Conservation (phyloP, 1,140 invertebrate species). For the Bombus impatiens region DNA sequence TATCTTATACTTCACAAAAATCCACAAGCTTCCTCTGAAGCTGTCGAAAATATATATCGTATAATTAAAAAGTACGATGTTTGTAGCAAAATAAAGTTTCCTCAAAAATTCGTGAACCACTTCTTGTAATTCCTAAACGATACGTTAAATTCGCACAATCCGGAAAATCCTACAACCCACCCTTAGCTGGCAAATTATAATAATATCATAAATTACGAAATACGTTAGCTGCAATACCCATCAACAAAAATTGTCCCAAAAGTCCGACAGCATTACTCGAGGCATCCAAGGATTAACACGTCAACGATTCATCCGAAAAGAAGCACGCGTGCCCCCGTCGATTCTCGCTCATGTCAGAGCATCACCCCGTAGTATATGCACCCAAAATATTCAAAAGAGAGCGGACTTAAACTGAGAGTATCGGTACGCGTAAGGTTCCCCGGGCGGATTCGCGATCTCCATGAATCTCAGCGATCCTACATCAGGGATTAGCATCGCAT, state of each 20-base stretch:
- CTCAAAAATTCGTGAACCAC: too few species aligned
- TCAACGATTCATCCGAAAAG: background rate
- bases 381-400: background rate
- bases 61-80: too few species aligned
- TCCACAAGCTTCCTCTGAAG: too few species aligned
- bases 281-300: constrained; percentile 13
- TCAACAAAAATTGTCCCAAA: background rate
- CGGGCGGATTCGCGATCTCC: constrained; percentile 7
- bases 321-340: background rate
- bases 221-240: background rate
- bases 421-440: background rate
- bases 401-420: background rate
- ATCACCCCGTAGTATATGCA: too few species aligned
- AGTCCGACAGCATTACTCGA: background rate
- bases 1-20: too few species aligned
- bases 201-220: background rate
- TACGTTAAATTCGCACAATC: too few species aligned
- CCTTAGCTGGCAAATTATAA: too few species aligned
- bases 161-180: too few species aligned
- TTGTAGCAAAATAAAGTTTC: too few species aligned
- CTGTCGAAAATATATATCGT: too few species aligned
- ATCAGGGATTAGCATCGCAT: constrained; percentile 62
- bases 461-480: constrained; percentile 44
- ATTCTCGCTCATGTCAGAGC: background rate
- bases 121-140: too few species aligned